A percentile compares a stretch with the other conserved stretches of the same genome.
Conservation (phyloP, 2,113 vertebrate genomes). For the Asarcornis scutulata region DNA sequence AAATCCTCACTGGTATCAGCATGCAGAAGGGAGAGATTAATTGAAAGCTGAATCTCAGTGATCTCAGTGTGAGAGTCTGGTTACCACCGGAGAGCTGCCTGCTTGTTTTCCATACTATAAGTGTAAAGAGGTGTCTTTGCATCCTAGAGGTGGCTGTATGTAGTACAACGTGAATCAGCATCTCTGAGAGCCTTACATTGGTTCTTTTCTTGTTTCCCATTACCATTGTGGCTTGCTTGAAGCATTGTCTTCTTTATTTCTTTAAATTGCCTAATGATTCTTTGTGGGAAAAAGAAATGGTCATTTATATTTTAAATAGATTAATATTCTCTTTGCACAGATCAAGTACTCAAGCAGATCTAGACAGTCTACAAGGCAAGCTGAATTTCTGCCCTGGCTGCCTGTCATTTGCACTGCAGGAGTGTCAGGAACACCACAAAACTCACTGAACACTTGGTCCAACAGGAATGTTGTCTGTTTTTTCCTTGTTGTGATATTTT, state of each 20-base stretch:
- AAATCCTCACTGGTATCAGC: not conserved
- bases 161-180: not conserved
- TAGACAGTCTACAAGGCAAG: not conserved
- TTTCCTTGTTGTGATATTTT: not conserved
- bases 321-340: not conserved
- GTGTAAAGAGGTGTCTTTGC: not conserved
- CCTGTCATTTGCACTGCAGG: not conserved
- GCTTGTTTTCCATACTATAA: not conserved
- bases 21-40: not conserved
- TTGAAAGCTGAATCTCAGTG: not conserved
- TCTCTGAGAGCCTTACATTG: not conserved
- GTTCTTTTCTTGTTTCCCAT: conserved; percentile 52
- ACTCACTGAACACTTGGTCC: not conserved
- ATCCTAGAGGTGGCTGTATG: not conserved
- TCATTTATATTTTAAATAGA: not conserved
- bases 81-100: not conserved
- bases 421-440: not conserved
- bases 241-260: not conserved
- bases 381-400: not conserved
- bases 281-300: not conserved
- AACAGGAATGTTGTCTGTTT: not conserved
- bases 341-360: not conserved
- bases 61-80: too few species aligned
- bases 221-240: conserved; percentile 21
- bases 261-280: not conserved